These are phyloP conservation scores for Diadophis punctatus DNA, from an alignment of 2,113 vertebrate genomes.

Conservation along the genomic window DNA sequence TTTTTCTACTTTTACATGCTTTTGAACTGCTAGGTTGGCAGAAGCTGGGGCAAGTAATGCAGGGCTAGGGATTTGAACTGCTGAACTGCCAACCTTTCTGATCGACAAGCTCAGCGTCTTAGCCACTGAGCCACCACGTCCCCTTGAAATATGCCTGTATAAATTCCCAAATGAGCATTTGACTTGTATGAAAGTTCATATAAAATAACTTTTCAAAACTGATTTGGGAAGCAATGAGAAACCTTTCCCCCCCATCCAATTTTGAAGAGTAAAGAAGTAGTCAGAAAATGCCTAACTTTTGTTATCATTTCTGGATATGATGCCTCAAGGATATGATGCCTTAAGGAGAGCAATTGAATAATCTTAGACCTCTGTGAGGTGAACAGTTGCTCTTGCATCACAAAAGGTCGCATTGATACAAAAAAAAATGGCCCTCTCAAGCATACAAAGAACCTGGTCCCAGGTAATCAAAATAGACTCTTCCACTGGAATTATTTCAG, in stretches of 20 bases:
- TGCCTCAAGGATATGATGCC: no score
- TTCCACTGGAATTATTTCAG: not conserved
- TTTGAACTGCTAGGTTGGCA: no score
- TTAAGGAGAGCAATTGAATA: not conserved
- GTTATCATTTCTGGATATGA: not conserved
- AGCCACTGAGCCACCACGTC: no score
- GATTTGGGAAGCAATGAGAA: not conserved
- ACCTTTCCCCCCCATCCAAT: no score
- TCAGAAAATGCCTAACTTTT: not conserved
- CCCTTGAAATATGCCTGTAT: no score
- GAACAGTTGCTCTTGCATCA: not conserved
- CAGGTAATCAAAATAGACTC: not conserved
- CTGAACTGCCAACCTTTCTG: no score
- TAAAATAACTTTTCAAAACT: not conserved
- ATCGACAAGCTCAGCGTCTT: no score
- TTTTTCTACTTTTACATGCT: no score
- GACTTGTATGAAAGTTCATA: not conserved
- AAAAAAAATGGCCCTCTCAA: not conserved
- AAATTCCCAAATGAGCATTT: not conserved
- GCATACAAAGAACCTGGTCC: not conserved
- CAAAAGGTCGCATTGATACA: not conserved
- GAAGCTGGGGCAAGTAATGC: no score
- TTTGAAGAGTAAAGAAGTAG: not conserved
- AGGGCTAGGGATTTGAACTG: no score
- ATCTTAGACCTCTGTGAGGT: not conserved